Percentiles rank a stretch among this genome's conserved stretches.
These are phyloP conservation scores for Lutraria lutraria DNA, from an alignment of 2,888 invertebrate genomes.

Conservation along the genomic window DNA sequence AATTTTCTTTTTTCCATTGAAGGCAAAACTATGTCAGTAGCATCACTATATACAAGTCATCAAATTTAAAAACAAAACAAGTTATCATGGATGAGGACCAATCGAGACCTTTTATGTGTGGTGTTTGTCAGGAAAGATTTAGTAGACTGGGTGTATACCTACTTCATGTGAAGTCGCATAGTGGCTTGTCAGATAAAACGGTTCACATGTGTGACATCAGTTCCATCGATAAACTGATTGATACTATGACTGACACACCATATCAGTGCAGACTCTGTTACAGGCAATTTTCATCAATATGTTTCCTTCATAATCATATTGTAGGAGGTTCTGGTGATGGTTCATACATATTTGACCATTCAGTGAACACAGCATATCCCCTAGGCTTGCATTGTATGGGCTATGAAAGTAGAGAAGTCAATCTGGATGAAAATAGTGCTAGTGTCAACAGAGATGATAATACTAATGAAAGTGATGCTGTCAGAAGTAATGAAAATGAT, in stretches of 20 bases:
- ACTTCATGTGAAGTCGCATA: constrained; percentile 42
- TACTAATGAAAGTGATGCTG: not conserved
- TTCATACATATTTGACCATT: constrained; percentile 50
- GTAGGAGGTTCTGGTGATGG: constrained; percentile 11
- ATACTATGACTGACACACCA: not conserved
- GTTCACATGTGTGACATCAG: constrained; percentile 28
- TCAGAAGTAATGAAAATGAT: not conserved
- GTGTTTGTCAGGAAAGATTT: constrained; percentile 43
- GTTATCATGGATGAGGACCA: not conserved
- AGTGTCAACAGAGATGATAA: not conserved
- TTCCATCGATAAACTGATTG: not conserved
- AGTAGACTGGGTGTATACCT: constrained; percentile 21
- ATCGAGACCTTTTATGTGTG: constrained; percentile 45
- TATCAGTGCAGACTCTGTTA: constrained; percentile 44
- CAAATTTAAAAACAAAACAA: not conserved
- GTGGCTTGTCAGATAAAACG: not conserved
- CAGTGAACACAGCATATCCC: constrained; percentile 37
- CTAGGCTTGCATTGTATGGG: constrained; percentile 24
- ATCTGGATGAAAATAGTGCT: not conserved
- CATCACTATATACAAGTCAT: not conserved
- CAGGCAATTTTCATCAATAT: constrained; percentile 43
- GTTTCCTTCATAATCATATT: constrained; percentile 49
- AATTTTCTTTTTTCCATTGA: no score
- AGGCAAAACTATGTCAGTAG: no score
- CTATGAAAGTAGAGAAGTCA: not conserved